These are phyloP conservation scores for Scomberomorus guttatus DNA, from an alignment of 2,797 vertebrate species.

Conservation along the genomic window DNA sequence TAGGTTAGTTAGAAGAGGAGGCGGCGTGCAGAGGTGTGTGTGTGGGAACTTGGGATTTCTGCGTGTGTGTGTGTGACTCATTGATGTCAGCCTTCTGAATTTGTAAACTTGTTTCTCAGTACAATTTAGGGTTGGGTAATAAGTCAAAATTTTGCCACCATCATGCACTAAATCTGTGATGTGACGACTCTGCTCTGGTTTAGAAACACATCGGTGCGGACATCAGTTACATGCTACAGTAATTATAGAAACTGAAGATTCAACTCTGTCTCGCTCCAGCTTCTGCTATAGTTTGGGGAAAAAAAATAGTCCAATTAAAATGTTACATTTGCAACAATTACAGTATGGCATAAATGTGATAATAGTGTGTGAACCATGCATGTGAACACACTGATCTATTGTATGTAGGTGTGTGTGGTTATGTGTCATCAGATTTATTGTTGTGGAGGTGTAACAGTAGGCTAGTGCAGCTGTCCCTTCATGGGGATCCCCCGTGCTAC, in stretches of 20 bases:
- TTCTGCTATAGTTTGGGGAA: not conserved
- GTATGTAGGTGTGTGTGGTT: constrained; percentile 12
- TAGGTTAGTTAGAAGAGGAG: constrained; percentile 56
- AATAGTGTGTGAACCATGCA: not conserved
- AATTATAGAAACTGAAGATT: constrained; percentile 7
- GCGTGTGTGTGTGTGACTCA: constrained; percentile 55
- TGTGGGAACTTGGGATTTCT: constrained; percentile 39
- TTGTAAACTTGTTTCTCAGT: constrained; percentile 44
- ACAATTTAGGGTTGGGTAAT: constrained; percentile 18
- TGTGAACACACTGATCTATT: constrained; percentile 24
- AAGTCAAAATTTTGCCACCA: constrained; percentile 10
- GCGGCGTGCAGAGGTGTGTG: constrained; percentile 58
- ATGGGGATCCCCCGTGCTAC: constrained; percentile 60
- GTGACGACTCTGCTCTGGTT: not conserved
- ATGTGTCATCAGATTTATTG: constrained; percentile 44
- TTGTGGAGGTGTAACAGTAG: constrained; percentile 62
- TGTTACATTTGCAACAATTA: not conserved
- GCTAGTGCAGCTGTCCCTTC: constrained; percentile 53
- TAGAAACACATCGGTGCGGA: not conserved
- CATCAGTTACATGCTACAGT: not conserved
- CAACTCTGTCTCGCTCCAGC: not conserved
- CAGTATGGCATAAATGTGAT: constrained; percentile 4
- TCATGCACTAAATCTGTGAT: not conserved
- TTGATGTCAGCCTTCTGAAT: constrained; percentile 50
- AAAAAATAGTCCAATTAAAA: not conserved